Evolutionary conservation across 2,888 invertebrate genomes (phyloP).

Genomic region (Sinopyrophorus schimmeli): DNA sequence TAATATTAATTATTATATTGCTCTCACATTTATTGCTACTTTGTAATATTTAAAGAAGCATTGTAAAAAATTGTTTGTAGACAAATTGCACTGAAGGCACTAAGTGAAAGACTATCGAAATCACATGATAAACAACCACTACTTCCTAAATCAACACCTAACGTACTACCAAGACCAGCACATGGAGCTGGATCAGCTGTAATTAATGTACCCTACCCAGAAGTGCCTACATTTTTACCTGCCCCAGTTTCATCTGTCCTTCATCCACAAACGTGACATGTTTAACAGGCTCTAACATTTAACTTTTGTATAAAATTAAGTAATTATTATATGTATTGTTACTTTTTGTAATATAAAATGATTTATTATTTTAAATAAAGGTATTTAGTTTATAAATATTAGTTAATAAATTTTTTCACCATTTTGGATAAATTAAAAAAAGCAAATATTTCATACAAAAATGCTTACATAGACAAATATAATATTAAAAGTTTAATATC

Average conservation of each 20-base stretch:
- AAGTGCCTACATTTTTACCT: conserved; percentile 22
- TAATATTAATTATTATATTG: too few species aligned
- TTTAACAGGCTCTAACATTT: conserved; percentile 17
- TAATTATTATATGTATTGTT: conserved; percentile 34
- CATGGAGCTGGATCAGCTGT: conserved; percentile 33
- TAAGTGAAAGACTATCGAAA: conserved; percentile 85
- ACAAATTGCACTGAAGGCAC: conserved; percentile 92
- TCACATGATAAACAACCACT: conserved; percentile 64
- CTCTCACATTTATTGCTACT: too few species aligned
- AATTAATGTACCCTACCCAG: conserved; percentile 45
- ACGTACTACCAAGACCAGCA: conserved; percentile 38
- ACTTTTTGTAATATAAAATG: conserved; percentile 40
- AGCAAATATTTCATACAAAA: too few species aligned
- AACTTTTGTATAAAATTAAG: conserved; percentile 31
- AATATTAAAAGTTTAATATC: too few species aligned
- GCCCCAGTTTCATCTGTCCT: conserved; percentile 17
- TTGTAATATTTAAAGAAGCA: too few species aligned
- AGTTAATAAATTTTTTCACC: too few species aligned
- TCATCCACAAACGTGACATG: conserved; percentile 27
- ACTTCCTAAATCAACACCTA: conserved; percentile 58
- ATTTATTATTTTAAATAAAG: conserved; percentile 30
- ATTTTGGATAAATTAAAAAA: too few species aligned
- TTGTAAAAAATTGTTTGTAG: conserved; percentile 58
- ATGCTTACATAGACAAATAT: too few species aligned
- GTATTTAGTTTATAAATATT: conserved; percentile 19